Evolutionary conservation across 2,797 vertebrate species (phyloP).

Genomic region (Pteropus rufus): DNA sequence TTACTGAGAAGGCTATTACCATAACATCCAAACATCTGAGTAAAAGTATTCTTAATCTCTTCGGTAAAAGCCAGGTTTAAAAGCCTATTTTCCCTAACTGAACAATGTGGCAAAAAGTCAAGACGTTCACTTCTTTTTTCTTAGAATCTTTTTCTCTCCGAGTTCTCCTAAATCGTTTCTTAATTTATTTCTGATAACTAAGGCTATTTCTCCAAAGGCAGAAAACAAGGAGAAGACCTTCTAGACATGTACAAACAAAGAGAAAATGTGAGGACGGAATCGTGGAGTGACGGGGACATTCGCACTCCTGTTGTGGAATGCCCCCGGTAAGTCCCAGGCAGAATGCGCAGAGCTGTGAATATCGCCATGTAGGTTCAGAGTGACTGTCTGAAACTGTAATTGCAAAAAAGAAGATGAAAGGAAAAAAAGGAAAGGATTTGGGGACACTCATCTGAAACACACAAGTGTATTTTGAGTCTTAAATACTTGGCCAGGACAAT

Average conservation of each 20-base stretch:
- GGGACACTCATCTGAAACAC: not conserved
- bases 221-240: not conserved
- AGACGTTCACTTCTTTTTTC: not conserved
- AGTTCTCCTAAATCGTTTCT: not conserved
- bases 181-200: not conserved
- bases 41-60: not conserved
- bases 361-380: not conserved
- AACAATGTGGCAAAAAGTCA: not conserved
- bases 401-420: not conserved
- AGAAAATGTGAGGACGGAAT: not conserved
- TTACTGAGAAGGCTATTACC: not conserved
- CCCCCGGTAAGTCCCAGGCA: not conserved
- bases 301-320: fast-evolving
- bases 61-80: not conserved
- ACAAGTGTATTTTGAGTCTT: not conserved
- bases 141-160: not conserved
- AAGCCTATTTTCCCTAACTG: not conserved
- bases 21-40: not conserved
- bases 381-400: not conserved
- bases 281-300: not conserved
- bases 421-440: not conserved
- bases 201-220: not conserved
- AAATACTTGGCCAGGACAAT: not conserved
- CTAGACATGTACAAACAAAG: not conserved
- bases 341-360: not conserved